These are phyloP conservation scores for Bambusicola thoracicus DNA, from an alignment of 2,113 vertebrate genomes.

Conservation along the genomic window DNA sequence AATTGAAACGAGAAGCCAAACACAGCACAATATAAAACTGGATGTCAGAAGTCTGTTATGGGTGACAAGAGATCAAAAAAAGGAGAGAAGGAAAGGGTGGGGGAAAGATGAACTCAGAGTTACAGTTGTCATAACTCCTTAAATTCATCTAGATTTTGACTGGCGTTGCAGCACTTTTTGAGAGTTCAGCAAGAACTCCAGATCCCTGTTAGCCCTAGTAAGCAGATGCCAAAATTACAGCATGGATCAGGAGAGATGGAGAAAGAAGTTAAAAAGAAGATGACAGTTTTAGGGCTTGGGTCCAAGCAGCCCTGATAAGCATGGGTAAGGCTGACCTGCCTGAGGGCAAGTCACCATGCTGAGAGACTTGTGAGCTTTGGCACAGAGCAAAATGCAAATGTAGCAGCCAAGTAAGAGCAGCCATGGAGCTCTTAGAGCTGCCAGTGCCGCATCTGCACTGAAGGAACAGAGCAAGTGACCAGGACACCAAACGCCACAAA, in stretches of 20 bases:
- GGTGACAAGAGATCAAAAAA: not conserved
- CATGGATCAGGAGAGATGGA: not conserved
- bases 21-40: not conserved
- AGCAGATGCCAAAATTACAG: constrained; percentile 14
- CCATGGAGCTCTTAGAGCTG: not conserved
- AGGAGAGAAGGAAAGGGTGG: not conserved
- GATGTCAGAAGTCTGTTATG: not conserved
- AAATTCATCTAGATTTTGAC: not conserved
- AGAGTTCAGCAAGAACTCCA: constrained; percentile 14
- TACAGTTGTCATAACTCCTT: not conserved
- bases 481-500: not conserved
- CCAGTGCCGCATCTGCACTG: not conserved
- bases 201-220: not conserved
- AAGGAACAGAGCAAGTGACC: not conserved
- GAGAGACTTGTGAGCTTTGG: not conserved
- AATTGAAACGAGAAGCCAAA: not conserved
- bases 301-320: not conserved
- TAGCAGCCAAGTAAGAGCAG: not conserved
- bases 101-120: not conserved
- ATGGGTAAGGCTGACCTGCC: not conserved
- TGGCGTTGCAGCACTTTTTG: not conserved
- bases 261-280: not conserved
- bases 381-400: not conserved
- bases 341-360: not conserved
- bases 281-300: constrained; percentile 1